Evolutionary conservation across 1,140 invertebrate genomes (phyloP), one percentile per base, ranked within the genome.

Genomic region (Notospermus geniculatus): DNA sequence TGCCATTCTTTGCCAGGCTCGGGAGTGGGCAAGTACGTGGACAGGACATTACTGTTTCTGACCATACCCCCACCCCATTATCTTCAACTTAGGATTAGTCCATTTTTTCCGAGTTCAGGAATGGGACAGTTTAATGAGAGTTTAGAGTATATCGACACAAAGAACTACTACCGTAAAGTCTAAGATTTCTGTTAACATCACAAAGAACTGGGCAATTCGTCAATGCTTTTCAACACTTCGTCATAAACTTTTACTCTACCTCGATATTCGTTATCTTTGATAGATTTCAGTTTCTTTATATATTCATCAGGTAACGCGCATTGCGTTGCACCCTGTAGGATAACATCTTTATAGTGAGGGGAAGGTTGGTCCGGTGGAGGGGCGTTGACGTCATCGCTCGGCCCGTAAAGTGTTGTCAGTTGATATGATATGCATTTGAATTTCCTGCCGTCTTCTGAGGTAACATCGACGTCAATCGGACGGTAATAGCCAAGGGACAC

Each of bases 251-350:
- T 67, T 0, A 82, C 82, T 66, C 72, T 70, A 7, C 84, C 88
- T 41, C 78, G 68, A 69, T 86, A 88, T 9, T 85, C 86, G 79
- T 91, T 91, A 68, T 90, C 83, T 17, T 84, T 82, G 67, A 91
- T 85, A 19, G 65, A 78, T 71, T 86, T 75, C 57, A 92, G 79
- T 39, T 80, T 83, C 57, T 83, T 55, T 22, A 90, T 82, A 71
- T 92, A 92, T 25, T 87, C 80, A 25, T 78, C 63, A 2, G 90
- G 90, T 59, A 93, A 77, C 25, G 84, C 73, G 71, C 86, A 87
- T 78, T 91, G 89, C 65, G 80, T 72, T 9, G 90, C 90, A 22
- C 90, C 91, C 29, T 75, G 64, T 15, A 86, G 63, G 53, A 88
- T 87, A 4, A 85, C 77, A 58, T 82, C 73, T 77, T 89, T 78